These are phyloP conservation scores for Augochlora pura DNA, from an alignment of 1,140 invertebrate species.

Conservation along the genomic window DNA sequence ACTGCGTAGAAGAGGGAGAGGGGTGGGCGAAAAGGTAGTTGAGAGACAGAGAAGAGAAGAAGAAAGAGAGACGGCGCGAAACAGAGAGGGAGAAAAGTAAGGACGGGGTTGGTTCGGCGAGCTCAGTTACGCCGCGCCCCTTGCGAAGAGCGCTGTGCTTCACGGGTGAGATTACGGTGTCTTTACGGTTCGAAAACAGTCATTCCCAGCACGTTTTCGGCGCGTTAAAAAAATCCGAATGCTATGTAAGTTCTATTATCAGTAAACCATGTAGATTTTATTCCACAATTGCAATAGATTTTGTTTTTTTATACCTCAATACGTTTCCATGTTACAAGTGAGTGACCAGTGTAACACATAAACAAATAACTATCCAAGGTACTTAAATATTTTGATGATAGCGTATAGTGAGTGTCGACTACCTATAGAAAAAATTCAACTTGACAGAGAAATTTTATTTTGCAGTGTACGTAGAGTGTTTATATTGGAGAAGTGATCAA, in stretches of 20 bases:
- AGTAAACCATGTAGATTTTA: too few relatives aligned
- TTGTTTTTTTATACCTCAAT: too few relatives aligned
- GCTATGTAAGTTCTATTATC: not conserved
- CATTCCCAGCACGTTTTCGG: slow-evolving; percentile 32
- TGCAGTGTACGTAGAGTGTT: too few relatives aligned
- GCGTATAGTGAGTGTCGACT: too few relatives aligned
- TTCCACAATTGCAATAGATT: too few relatives aligned
- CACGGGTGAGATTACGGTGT: slow-evolving; percentile 52
- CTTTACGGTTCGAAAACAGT: slow-evolving; percentile 25
- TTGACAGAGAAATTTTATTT: too few relatives aligned
- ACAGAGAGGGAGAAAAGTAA: slow-evolving; percentile 54
- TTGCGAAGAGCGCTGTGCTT: slow-evolving; percentile 75
- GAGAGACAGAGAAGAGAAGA: slow-evolving; percentile 32
- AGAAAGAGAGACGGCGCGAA: slow-evolving; percentile 48
- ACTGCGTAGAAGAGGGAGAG: slow-evolving; percentile 13
- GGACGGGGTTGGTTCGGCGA: slow-evolving; percentile 66
- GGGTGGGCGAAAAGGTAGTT: not conserved
- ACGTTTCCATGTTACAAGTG: too few relatives aligned
- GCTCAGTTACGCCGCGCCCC: slow-evolving; percentile 79
- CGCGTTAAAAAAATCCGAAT: not conserved
- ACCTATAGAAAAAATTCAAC: too few relatives aligned
- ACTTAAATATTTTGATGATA: too few relatives aligned
- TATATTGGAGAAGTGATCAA: too few relatives aligned
- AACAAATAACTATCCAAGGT: too few relatives aligned
- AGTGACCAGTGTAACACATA: too few relatives aligned